Conservation (phyloP, 2,888 invertebrate species). For the Drosophila tanythrix region DNA sequence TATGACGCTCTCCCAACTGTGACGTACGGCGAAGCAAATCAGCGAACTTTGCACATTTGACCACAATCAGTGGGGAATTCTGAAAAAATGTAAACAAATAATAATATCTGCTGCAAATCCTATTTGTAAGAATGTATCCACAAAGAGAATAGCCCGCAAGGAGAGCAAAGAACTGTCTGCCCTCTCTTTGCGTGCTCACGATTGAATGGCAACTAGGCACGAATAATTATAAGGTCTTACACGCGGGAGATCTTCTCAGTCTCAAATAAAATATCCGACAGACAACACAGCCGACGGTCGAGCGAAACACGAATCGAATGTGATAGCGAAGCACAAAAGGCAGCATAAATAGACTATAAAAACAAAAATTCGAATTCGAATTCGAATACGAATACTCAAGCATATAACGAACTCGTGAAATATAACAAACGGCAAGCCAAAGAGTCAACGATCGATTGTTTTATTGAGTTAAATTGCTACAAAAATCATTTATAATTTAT, state of each 20-base stretch:
- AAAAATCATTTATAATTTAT: constrained; percentile 17
- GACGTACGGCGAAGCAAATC: constrained; percentile 4
- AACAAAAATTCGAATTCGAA: constrained; percentile 21
- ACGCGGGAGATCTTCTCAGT: constrained; percentile 55
- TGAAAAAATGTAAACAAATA: background rate
- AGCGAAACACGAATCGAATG: constrained; percentile 19
- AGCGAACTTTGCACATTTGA: constrained; percentile 5
- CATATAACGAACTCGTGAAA: constrained; percentile 9
- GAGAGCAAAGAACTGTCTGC: constrained; percentile 16
- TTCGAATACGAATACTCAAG: background rate
- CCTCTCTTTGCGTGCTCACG: constrained; percentile 1
- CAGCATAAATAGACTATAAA: background rate
- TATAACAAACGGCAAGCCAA: constrained; percentile 4
- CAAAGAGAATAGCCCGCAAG: background rate
- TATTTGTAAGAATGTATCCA: background rate
- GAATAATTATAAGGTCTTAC: constrained; percentile 39
- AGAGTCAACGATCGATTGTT: constrained; percentile 28
- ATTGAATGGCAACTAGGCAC: background rate
- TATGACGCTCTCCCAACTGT: background rate
- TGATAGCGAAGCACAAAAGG: constrained; percentile 23
- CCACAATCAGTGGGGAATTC: background rate
- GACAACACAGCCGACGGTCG: constrained; percentile 41
- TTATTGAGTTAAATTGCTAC: constrained; percentile 51
- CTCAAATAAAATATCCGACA: constrained; percentile 28
- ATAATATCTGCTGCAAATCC: background rate